Conservation (phyloP, 1,140 invertebrate genomes). For the Paraescarpia echinospica region DNA sequence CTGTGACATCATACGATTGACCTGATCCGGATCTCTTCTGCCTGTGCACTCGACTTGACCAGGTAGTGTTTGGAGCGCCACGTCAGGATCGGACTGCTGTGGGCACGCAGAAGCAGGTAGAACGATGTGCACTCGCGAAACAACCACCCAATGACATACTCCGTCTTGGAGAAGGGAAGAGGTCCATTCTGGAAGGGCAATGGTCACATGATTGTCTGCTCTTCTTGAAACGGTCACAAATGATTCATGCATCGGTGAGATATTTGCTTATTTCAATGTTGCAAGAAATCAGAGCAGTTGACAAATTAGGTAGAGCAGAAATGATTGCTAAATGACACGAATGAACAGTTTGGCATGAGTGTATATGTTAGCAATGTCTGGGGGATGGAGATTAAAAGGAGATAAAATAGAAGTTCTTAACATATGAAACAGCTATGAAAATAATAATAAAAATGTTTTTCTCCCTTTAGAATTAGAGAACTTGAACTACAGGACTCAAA, state of each 20-base stretch:
- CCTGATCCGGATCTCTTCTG: constrained; percentile 43
- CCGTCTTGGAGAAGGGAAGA: constrained; percentile 92
- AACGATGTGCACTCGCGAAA: constrained; percentile 88
- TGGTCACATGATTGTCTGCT: too few species aligned
- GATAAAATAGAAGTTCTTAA: too few species aligned
- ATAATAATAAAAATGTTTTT: too few species aligned
- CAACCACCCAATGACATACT: constrained; percentile 95
- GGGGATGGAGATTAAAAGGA: too few species aligned
- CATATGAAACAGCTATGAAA: too few species aligned
- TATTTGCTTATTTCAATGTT: too few species aligned
- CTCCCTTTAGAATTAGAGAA: too few species aligned
- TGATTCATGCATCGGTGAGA: too few species aligned
- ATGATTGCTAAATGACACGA: not conserved
- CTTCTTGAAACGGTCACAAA: not conserved
- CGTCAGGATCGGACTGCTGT: constrained; percentile 79
- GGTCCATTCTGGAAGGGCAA: constrained; percentile 76
- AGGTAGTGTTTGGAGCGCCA: constrained; percentile 89
- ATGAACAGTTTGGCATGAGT: not conserved
- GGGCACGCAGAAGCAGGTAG: constrained; percentile 82
- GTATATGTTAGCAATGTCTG: not conserved
- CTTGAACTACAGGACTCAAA: too few species aligned
- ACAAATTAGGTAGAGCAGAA: not conserved
- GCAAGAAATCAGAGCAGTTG: not conserved
- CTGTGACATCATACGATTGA: constrained; percentile 19
- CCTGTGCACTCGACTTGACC: constrained; percentile 87